phyloP scores from a whole-genome alignment of 2,888 invertebrate species.

The Acanthacorydalis orientalis region DNA sequence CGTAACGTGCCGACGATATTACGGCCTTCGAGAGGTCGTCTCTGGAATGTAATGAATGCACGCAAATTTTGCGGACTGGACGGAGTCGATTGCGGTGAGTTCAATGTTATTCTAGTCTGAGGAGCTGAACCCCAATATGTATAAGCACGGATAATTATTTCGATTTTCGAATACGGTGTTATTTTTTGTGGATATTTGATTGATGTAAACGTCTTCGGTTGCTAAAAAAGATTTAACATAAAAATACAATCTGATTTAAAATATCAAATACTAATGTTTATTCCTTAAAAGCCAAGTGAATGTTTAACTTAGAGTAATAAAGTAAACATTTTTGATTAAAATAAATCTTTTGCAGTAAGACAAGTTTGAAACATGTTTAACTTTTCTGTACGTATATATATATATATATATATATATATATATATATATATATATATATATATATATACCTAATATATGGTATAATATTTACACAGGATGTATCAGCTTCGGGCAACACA shows the following conservation, averaged over 20 bases:
- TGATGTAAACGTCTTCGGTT: conserved; percentile 33
- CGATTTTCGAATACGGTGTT: conserved; percentile 52
- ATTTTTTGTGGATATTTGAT: conserved; percentile 34
- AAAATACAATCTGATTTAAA: no score
- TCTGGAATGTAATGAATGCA: conserved; percentile 46
- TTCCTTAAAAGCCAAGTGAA: no score
- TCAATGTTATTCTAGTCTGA: conserved; percentile 39
- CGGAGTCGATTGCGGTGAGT: conserved; percentile 69
- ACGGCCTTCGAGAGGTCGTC: conserved; percentile 20
- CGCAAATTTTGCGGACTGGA: conserved; percentile 55
- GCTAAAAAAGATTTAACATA: no score
- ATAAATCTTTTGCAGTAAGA: no score
- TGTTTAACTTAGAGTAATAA: no score
- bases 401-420: no score
- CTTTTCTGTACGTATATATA: no score
- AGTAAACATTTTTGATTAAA: no score
- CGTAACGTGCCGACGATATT: conserved; percentile 47
- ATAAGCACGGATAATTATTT: conserved; percentile 60
- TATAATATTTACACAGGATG: conserved; percentile 40
- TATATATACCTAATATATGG: neutral
- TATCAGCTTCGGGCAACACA: conserved; percentile 51
- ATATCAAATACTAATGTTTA: no score
- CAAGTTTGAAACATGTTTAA: no score
- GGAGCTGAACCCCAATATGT: conserved; percentile 72
- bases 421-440: neutral